Conservation (phyloP, 2,888 invertebrate genomes). For the Esperia sulphurella region DNA sequence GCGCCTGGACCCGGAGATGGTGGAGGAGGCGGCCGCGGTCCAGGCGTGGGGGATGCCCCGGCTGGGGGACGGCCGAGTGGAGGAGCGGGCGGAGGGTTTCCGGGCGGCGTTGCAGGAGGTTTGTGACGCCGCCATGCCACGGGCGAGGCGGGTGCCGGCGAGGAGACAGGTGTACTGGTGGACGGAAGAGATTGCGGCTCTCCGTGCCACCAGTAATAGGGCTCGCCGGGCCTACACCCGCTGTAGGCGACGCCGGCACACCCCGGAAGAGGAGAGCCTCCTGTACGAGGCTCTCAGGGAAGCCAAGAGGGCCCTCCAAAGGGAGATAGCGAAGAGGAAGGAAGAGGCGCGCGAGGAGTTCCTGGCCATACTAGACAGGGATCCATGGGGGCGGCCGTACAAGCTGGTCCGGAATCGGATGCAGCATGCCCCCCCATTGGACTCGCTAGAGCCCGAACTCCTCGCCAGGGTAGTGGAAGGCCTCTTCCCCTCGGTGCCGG, state of each 20-base stretch:
- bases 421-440: conserved; percentile 3
- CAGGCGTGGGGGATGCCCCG: too few species aligned
- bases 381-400: neutral
- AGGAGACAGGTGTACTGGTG: conserved; percentile 14
- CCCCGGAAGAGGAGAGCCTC: neutral
- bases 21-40: too few species aligned
- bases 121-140: conserved; percentile 12
- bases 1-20: too few species aligned
- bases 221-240: conserved; percentile 11
- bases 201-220: conserved; percentile 6
- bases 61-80: neutral
- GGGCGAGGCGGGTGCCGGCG: neutral
- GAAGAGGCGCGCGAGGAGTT: neutral
- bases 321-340: neutral
- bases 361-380: too few species aligned
- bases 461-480: neutral
- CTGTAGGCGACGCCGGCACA: conserved; percentile 1
- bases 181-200: conserved; percentile 6
- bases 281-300: neutral
- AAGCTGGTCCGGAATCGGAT: conserved; percentile 1
- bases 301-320: neutral
- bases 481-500: neutral
- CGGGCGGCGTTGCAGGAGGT: neutral
- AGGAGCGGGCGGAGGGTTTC: neutral
- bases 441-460: neutral